Percentiles rank a stretch among this genome's conserved stretches.
phyloP scores from a whole-genome alignment of 2,888 invertebrate genomes.

The Invenusta paracnida region DNA sequence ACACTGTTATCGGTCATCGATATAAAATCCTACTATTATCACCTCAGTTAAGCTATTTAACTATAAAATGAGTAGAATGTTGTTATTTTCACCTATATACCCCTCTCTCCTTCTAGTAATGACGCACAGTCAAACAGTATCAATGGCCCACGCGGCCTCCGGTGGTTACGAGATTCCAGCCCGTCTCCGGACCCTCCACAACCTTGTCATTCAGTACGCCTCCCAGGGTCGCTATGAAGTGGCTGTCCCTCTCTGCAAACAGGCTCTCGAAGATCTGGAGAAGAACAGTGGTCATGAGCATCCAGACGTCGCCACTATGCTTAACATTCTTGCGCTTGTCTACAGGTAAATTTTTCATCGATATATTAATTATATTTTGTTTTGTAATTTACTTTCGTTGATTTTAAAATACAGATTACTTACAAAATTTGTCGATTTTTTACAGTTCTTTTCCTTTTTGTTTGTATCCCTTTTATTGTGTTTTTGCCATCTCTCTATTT shows the following conservation, averaged over 20 bases:
- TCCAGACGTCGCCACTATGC: conserved; percentile 99
- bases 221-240: conserved; percentile 89
- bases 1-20: no score
- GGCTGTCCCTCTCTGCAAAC: conserved; percentile 97
- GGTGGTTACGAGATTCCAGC: conserved; percentile 72
- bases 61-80: no score
- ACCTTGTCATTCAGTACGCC: conserved; percentile 98
- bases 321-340: conserved; percentile 94
- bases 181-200: conserved; percentile 90
- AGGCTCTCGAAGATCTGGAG: conserved; percentile 95
- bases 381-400: no score
- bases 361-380: no score
- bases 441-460: no score
- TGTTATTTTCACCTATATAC: no score
- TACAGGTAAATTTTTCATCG: conserved; percentile 54
- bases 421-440: no score
- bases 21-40: no score
- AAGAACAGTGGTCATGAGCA: conserved; percentile 98
- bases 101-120: conserved; percentile 5
- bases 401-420: no score
- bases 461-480: no score
- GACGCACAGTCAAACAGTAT: conserved; percentile 13
- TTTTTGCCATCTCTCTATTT: no score
- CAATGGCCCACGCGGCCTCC: conserved; percentile 27
- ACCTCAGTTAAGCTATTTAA: no score